A percentile compares a stretch with the other conserved stretches of the same genome.
Evolutionary conservation across 2,797 vertebrate genomes (phyloP).

Genomic region (Hapalemur alaotrensis): DNA sequence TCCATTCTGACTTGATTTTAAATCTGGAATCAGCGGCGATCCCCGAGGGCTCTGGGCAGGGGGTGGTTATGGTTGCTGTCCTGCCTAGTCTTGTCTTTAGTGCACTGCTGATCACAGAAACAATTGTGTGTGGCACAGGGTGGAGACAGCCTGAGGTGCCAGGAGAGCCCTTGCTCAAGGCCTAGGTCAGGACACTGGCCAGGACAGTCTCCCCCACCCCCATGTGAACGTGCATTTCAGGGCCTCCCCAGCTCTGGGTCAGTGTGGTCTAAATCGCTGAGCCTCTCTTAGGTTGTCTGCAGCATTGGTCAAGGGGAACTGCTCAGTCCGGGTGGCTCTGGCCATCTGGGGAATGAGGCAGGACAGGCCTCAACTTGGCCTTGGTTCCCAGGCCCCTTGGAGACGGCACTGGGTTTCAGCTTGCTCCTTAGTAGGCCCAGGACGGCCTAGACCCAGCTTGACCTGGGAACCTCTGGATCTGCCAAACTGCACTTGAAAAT

Average conservation of each 20-base stretch:
- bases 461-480: background rate
- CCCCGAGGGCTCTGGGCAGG: background rate
- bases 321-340: background rate
- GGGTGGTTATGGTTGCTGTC: background rate
- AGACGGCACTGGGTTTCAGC: background rate
- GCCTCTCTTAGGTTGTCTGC: background rate
- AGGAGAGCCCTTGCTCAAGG: background rate
- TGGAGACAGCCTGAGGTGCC: background rate
- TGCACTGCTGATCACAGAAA: fast-evolving
- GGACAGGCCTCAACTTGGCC: background rate
- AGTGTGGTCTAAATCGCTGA: too few relatives aligned
- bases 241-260: background rate
- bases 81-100: background rate
- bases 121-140: background rate
- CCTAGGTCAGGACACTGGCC: fast-evolving
- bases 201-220: too few relatives aligned
- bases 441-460: background rate
- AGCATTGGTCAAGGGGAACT: too few relatives aligned
- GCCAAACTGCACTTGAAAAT: background rate
- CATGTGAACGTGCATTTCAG: fast-evolving
- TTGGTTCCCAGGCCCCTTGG: background rate
- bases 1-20: background rate
- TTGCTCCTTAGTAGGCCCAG: background rate
- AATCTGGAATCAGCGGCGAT: background rate
- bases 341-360: background rate